Base-by-base conservation (phyloP, 2,797 vertebrate genomes). In the Geotrypetes seraphini region DNA sequence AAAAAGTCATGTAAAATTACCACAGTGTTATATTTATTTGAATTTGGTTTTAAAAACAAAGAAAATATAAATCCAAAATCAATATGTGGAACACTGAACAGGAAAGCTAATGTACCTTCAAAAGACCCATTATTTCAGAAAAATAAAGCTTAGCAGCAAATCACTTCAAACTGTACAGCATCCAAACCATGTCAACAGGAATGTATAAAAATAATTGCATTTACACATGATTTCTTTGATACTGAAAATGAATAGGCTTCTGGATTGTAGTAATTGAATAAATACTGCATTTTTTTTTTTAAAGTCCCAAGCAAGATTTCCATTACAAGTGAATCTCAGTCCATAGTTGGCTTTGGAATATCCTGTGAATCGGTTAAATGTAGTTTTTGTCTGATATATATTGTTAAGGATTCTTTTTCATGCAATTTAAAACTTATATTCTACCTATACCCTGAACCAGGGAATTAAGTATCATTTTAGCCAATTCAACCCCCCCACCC, bases 331-430 rank as follows among this genome's bases (percentile, higher is more conserved):
- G n/a, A n/a, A n/a, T n/a, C 31, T 92, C 80, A 97, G 50, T 83
- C 63, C 5, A 74, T 79, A 44, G 88, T 77, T 14, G 87, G 63
- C 58, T 82, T 84, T 13, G 86, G 85, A 55, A 86, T 77, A 41
- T 97, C 95, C 47, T 97, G 93, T 60, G 70, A 79, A 64, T 98
- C 95, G 2, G 94, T 86, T 22, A 98, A 79, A 46, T 98, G 96
- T 19, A 98, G 76, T 45, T 96, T 98, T 63, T 97, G 94, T 64
- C 95, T 96, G 75, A 50, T 55, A 33, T 11, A 38, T 28, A 16
- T 7, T 7, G 40, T 79, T 73, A 84, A 86, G 78, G 36, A 15
- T 36, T 10, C n/a, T 28, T 8, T n/a, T n/a, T n/a, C n/a, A n/a
- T n/a, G n/a, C n/a, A n/a, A n/a, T n/a, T n/a, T n/a, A n/a, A n/a